phyloP scores from a whole-genome alignment of 2,113 vertebrate genomes.

The Oryzias javanicus region DNA sequence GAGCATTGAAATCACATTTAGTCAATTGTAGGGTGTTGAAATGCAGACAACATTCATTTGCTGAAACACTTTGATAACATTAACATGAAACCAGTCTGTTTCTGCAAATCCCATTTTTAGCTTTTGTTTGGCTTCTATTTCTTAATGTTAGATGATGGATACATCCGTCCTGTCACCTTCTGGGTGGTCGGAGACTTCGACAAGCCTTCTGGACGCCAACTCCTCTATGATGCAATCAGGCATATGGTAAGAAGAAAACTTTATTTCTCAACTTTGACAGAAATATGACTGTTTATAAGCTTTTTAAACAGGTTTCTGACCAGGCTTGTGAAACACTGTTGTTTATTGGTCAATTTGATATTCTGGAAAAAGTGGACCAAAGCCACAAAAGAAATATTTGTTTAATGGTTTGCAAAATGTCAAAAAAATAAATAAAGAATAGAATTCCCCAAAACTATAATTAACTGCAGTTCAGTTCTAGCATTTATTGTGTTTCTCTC shows the following conservation, averaged over 20 bases:
- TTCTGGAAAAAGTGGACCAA: too few species aligned
- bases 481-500: neutral
- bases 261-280: neutral
- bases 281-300: too few species aligned
- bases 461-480: neutral
- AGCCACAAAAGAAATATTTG: too few species aligned
- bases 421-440: neutral
- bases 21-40: too few species aligned
- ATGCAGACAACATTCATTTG: too few species aligned
- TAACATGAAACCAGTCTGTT: too few species aligned
- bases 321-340: too few species aligned
- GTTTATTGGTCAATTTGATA: too few species aligned
- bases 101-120: neutral
- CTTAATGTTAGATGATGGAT: conserved; percentile 84
- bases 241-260: conserved; percentile 82
- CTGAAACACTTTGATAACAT: too few species aligned
- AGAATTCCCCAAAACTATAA: too few species aligned
- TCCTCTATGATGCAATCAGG: conserved; percentile 94
- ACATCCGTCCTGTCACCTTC: conserved; percentile 94
- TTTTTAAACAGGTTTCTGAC: too few species aligned
- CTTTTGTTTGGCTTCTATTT: neutral
- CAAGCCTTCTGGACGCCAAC: conserved; percentile 86
- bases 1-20: too few species aligned
- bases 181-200: conserved; percentile 98
- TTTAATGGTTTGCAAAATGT: neutral